Percentiles rank a stretch among this genome's conserved stretches.
Conservation (phyloP, 2,888 invertebrate species). For the Cetonia aurata region DNA sequence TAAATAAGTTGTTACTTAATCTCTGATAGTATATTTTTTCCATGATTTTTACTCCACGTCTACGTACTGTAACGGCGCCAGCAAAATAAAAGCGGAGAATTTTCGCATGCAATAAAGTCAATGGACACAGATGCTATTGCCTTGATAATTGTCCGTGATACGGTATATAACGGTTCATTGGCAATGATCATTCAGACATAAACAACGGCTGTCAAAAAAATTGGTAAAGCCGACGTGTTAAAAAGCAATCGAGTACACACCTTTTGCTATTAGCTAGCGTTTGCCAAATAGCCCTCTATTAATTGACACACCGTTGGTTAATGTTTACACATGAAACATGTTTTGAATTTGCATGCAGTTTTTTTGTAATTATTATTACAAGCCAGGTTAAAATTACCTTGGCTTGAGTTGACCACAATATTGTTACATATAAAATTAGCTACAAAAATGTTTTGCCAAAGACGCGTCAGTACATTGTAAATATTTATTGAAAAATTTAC, state of each 20-base stretch:
- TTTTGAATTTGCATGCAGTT: constrained; percentile 19
- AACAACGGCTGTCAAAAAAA: not conserved
- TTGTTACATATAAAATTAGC: not conserved
- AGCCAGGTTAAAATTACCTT: constrained; percentile 5
- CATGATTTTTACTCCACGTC: constrained; percentile 35
- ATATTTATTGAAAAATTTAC: constrained; percentile 1
- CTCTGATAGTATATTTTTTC: constrained; percentile 24
- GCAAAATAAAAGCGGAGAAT: constrained; percentile 17
- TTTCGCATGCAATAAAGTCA: constrained; percentile 21
- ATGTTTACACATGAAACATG: constrained; percentile 27
- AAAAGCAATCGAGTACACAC: constrained; percentile 21
- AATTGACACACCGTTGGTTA: constrained; percentile 24
- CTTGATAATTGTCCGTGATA: constrained; percentile 33
- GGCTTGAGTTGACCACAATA: constrained; percentile 7
- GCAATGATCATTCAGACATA: constrained; percentile 8
- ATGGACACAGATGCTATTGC: constrained; percentile 12
- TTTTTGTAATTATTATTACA: constrained; percentile 22
- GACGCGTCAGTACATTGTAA: not conserved
- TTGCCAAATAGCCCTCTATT: constrained; percentile 31
- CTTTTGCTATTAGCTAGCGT: constrained; percentile 2
- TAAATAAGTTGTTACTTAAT: constrained; percentile 45
- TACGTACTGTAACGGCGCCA: constrained; percentile 28
- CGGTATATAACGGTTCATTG: constrained; percentile 29
- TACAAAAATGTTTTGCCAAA: constrained; percentile 25
- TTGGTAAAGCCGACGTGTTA: constrained; percentile 25